A percentile compares a stretch with the other conserved stretches of the same genome.
These are phyloP conservation scores for Salvelinus sp. DNA, from an alignment of 2,113 vertebrate species.

Conservation along the genomic window DNA sequence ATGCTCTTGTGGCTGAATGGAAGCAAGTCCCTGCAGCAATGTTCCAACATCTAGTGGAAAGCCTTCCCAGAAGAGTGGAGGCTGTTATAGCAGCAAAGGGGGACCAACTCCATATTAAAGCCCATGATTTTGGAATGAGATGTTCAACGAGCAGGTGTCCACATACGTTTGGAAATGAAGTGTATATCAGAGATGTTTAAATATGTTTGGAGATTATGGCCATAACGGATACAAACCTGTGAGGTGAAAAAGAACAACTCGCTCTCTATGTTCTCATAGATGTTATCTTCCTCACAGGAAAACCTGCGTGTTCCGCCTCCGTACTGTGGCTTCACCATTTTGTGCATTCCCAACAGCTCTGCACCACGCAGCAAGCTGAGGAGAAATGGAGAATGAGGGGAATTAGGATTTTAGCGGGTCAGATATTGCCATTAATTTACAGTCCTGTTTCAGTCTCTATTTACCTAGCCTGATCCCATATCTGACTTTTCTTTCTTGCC, in stretches of 20 bases:
- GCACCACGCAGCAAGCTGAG: slow-evolving; percentile 89
- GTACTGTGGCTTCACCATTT: slow-evolving; percentile 88
- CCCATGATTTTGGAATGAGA: too few species aligned
- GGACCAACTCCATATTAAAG: too few species aligned
- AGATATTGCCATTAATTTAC: background rate
- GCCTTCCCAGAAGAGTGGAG: too few species aligned
- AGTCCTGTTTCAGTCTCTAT: too few species aligned
- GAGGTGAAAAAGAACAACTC: slow-evolving; percentile 94
- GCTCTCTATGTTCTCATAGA: slow-evolving; percentile 95
- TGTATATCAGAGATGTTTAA: too few species aligned
- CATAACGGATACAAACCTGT: slow-evolving; percentile 77
- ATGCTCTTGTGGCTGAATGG: too few species aligned
- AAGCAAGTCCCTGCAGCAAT: too few species aligned
- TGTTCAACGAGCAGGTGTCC: background rate
- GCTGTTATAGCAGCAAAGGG: too few species aligned
- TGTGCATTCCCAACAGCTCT: slow-evolving; percentile 89
- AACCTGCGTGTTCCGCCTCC: slow-evolving; percentile 88
- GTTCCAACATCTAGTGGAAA: too few species aligned
- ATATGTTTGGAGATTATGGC: too few species aligned
- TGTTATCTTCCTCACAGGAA: slow-evolving; percentile 94
- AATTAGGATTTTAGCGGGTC: slow-evolving; percentile 16
- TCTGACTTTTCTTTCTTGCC: too few species aligned
- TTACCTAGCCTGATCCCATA: too few species aligned
- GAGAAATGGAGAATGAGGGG: background rate
- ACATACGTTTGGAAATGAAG: background rate